These are phyloP conservation scores for Centropus bengalensis DNA, from an alignment of 2,113 vertebrate genomes.

Conservation along the genomic window DNA sequence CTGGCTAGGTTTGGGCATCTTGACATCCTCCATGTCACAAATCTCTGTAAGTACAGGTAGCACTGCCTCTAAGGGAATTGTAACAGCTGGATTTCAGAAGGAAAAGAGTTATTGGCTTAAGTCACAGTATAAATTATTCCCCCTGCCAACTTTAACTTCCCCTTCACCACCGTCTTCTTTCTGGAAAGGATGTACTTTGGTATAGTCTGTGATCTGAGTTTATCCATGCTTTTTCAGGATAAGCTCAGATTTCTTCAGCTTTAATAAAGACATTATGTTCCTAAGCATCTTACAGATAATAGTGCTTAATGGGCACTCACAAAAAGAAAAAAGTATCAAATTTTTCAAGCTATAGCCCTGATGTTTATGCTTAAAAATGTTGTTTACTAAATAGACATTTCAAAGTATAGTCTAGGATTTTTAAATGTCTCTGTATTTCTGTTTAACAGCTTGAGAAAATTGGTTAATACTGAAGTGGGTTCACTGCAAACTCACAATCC, in stretches of 20 bases:
- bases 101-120: neutral
- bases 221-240: conserved; percentile 62
- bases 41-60: neutral
- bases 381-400: neutral
- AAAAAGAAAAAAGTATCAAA: neutral
- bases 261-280: conserved; percentile 60
- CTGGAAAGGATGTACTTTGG: conserved; percentile 4
- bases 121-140: neutral
- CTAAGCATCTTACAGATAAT: conserved; percentile 65
- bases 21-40: neutral
- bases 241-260: conserved; percentile 67
- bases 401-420: neutral
- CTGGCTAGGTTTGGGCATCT: neutral
- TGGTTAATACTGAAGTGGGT: neutral
- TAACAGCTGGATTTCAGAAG: neutral
- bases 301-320: conserved; percentile 48
- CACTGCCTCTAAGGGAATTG: neutral
- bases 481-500: neutral
- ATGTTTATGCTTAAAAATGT: neutral
- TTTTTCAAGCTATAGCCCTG: neutral
- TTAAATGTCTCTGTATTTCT: neutral
- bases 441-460: neutral
- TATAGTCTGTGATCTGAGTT: conserved; percentile 23
- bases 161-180: neutral
- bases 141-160: neutral